Evolutionary conservation across 2,888 invertebrate species (phyloP).

Genomic region (Parelbella ahira): DNA sequence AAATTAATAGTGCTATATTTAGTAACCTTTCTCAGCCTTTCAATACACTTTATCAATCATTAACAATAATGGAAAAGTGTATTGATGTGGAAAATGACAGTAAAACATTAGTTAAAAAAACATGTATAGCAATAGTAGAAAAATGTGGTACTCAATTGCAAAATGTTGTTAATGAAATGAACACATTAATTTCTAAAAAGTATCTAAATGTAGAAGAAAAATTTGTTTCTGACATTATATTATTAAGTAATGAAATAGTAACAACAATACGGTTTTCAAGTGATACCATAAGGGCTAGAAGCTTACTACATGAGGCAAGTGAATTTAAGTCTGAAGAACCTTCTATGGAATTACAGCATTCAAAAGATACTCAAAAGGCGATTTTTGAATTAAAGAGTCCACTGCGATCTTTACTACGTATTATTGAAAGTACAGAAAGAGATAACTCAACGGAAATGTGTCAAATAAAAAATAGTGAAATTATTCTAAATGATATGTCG

Average conservation of each 20-base stretch:
- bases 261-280: constrained; percentile 73
- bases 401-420: constrained; percentile 54
- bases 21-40: constrained; percentile 80
- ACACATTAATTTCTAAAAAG: constrained; percentile 59
- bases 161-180: constrained; percentile 70
- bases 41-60: constrained; percentile 82
- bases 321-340: constrained; percentile 54
- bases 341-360: constrained; percentile 54
- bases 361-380: constrained; percentile 65
- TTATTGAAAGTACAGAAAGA: constrained; percentile 54
- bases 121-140: constrained; percentile 84
- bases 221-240: constrained; percentile 61
- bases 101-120: constrained; percentile 84
- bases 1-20: constrained; percentile 75
- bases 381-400: constrained; percentile 61
- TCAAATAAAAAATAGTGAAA: constrained; percentile 52
- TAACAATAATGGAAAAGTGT: constrained; percentile 85
- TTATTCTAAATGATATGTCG: constrained; percentile 67
- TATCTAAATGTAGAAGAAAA: constrained; percentile 64
- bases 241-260: constrained; percentile 71
- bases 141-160: constrained; percentile 80
- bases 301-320: constrained; percentile 53
- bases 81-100: constrained; percentile 84
- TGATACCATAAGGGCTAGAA: constrained; percentile 74
- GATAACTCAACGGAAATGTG: constrained; percentile 39